Percentiles rank a stretch among this genome's conserved stretches.
Conservation (phyloP, 2,113 vertebrate species). For the Gobio gobio region DNA sequence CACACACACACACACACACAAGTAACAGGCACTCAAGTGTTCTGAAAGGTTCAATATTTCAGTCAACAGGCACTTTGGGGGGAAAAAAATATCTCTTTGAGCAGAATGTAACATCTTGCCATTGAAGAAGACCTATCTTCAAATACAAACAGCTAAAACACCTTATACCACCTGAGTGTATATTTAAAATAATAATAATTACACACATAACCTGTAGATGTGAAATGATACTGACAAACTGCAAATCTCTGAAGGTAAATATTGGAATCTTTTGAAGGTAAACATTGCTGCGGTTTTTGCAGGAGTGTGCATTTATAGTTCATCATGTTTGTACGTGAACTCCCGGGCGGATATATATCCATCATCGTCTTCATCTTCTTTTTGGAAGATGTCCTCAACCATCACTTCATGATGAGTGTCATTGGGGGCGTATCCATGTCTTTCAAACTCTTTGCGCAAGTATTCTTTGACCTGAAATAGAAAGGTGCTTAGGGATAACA, state of each 20-base stretch:
- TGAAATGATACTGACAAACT: not conserved
- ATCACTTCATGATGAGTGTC: conserved; percentile 92
- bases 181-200: not conserved
- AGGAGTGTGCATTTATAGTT: conserved; percentile 77
- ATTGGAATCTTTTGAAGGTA: conserved; percentile 10
- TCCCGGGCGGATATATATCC: conserved; percentile 96
- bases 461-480: conserved; percentile 88
- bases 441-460: conserved; percentile 92
- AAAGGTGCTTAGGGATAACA: conserved; percentile 2
- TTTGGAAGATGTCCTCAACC: conserved; percentile 91
- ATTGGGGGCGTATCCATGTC: conserved; percentile 87
- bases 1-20: not conserved
- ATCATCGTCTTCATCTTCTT: conserved; percentile 93
- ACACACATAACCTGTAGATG: not conserved
- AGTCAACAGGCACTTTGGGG: not conserved
- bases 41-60: not conserved
- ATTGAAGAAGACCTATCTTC: not conserved
- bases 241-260: not conserved
- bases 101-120: not conserved
- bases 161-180: conserved; percentile 8
- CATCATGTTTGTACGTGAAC: conserved; percentile 95
- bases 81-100: not conserved
- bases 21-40: not conserved
- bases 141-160: not conserved
- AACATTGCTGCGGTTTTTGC: not conserved